Evolutionary conservation across 2,797 vertebrate species (phyloP).

Genomic region (Cyprinella venusta): DNA sequence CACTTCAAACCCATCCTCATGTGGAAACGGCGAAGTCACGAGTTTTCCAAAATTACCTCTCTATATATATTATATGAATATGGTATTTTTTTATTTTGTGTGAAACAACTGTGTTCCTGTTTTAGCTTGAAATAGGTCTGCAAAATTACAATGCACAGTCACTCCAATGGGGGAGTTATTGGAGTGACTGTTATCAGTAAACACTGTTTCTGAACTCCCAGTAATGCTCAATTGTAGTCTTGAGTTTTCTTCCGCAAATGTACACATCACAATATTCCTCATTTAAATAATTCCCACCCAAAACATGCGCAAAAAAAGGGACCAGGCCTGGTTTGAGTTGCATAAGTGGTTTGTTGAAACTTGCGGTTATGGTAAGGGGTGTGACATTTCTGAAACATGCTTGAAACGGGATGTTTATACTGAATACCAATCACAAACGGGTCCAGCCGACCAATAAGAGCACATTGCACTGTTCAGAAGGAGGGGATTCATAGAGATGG

Average conservation of each 20-base stretch:
- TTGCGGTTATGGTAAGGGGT: too few relatives aligned
- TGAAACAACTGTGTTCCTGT: not conserved
- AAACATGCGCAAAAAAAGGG: not conserved
- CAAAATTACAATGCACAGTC: not conserved
- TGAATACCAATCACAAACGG: not conserved
- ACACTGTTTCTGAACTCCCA: not conserved
- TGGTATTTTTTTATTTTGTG: not conserved
- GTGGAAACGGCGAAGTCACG: not conserved
- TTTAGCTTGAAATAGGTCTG: not conserved
- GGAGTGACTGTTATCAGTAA: not conserved
- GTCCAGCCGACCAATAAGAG: not conserved
- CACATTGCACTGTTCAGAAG: not conserved
- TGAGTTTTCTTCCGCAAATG: not conserved
- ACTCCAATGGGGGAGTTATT: not conserved
- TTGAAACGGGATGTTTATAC: not conserved
- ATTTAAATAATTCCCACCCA: not conserved
- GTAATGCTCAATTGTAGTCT: not conserved
- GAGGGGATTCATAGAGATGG: not conserved
- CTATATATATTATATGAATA: too few relatives aligned
- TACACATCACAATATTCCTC: not conserved
- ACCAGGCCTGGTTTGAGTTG: too few relatives aligned
- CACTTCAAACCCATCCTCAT: not conserved
- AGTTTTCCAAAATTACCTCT: too few relatives aligned
- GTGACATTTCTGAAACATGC: not conserved
- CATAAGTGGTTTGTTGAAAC: too few relatives aligned